These are phyloP conservation scores for Petrocephalus zakoni DNA, from an alignment of 2,113 vertebrate genomes.

Conservation along the genomic window DNA sequence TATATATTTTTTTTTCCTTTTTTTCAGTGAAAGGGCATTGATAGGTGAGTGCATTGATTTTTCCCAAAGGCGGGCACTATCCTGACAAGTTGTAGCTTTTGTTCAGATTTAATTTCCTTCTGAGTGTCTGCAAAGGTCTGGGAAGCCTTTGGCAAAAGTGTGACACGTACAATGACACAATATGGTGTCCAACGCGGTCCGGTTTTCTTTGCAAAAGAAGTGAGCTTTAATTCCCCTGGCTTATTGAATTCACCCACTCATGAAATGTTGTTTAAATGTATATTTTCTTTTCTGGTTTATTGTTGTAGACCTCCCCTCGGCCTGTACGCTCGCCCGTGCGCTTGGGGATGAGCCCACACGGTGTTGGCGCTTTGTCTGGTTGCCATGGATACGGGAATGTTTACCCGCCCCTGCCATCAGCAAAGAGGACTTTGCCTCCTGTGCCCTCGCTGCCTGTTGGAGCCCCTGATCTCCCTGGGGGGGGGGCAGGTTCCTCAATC, in stretches of 20 bases:
- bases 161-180: not conserved
- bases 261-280: not conserved
- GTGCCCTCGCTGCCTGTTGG: not conserved
- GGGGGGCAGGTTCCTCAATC: not conserved
- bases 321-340: not conserved
- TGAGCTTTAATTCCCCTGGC: not conserved
- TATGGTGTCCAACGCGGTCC: not conserved
- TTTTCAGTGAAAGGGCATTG: not conserved
- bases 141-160: not conserved
- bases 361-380: conserved; percentile 24
- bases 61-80: not conserved
- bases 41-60: not conserved
- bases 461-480: not conserved
- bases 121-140: not conserved
- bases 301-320: not conserved
- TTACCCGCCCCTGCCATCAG: conserved; percentile 36
- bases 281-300: not conserved
- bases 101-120: not conserved
- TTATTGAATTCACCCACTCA: not conserved
- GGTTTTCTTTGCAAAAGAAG: not conserved
- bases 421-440: conserved; percentile 41
- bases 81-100: not conserved
- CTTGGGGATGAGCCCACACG: not conserved
- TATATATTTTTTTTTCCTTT: not conserved
- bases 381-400: conserved; percentile 46